A percentile compares a stretch with the other conserved stretches of the same genome.
Evolutionary conservation across 1,140 invertebrate genomes (phyloP).

Genomic region (Drosophila prosaltans): DNA sequence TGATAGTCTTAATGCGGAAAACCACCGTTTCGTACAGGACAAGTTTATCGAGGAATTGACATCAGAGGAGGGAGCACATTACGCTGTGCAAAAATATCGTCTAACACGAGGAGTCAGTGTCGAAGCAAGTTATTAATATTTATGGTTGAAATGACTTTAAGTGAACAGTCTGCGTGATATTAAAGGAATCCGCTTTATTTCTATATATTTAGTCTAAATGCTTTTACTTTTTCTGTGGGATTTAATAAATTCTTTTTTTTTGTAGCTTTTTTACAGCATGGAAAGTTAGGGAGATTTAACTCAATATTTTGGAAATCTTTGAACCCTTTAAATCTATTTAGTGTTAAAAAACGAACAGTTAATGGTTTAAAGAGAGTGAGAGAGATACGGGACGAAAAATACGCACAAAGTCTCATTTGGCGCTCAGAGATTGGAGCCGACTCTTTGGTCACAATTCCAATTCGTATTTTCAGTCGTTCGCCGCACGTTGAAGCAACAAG

Average conservation of each 20-base stretch:
- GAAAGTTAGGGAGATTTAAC: too few species aligned
- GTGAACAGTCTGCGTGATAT: constrained; percentile 68
- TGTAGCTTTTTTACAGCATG: too few species aligned
- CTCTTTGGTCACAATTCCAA: constrained; percentile 34
- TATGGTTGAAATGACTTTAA: constrained; percentile 37
- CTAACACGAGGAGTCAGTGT: constrained; percentile 37
- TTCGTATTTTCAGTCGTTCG: constrained; percentile 57
- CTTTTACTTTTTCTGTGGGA: not conserved
- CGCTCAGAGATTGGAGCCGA: constrained; percentile 8
- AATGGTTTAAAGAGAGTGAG: not conserved
- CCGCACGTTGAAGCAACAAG: constrained; percentile 61
- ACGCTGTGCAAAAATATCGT: constrained; percentile 69
- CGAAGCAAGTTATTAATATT: constrained; percentile 43
- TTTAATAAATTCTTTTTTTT: not conserved
- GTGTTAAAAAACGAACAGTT: not conserved
- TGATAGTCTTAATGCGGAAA: constrained; percentile 52
- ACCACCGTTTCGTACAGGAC: constrained; percentile 51
- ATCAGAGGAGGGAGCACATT: constrained; percentile 68
- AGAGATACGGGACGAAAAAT: constrained; percentile 32
- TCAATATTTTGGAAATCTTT: too few species aligned
- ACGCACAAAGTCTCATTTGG: constrained; percentile 22
- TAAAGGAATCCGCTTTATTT: constrained; percentile 61
- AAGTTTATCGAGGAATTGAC: constrained; percentile 56
- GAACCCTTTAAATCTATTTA: too few species aligned
- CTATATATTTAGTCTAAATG: constrained; percentile 13